Percentiles rank a stretch among this genome's conserved stretches.
Evolutionary conservation across 2,113 vertebrate genomes (phyloP).

Genomic region (Neolamprologus devosi): DNA sequence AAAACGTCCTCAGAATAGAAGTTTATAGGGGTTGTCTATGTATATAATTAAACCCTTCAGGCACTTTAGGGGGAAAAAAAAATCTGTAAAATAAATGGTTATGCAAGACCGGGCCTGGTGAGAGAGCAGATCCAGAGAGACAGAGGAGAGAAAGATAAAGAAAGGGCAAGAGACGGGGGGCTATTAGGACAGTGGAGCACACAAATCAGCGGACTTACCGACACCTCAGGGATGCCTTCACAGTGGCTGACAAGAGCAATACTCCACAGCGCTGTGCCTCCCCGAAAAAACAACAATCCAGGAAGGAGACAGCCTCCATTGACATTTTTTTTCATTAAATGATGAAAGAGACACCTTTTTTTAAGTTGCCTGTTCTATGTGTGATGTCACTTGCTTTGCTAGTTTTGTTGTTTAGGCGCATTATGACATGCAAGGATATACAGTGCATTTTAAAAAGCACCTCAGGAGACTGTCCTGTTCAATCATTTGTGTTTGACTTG

Average conservation of each 20-base stretch:
- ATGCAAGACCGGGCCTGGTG: conserved; percentile 46
- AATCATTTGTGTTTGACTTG: not conserved
- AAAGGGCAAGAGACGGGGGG: conserved; percentile 56
- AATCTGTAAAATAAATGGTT: conserved; percentile 72
- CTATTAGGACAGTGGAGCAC: conserved; percentile 40
- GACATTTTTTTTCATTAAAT: conserved; percentile 48
- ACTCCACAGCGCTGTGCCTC: conserved; percentile 63
- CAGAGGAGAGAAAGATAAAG: conserved; percentile 46
- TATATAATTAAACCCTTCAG: conserved; percentile 99
- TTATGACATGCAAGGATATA: not conserved
- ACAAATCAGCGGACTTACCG: conserved; percentile 73
- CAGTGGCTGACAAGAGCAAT: conserved; percentile 81
- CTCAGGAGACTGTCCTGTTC: not conserved
- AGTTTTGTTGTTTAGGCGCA: not conserved
- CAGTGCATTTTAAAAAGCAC: not conserved
- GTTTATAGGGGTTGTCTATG: conserved; percentile 98
- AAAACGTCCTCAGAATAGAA: conserved; percentile 94
- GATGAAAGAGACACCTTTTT: not conserved
- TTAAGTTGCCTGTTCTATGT: not conserved
- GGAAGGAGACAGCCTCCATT: conserved; percentile 59
- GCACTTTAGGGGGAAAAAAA: conserved; percentile 72
- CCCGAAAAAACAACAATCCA: conserved; percentile 51
- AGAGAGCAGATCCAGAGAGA: conserved; percentile 38
- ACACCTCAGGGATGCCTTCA: conserved; percentile 85
- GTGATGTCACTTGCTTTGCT: not conserved